Evolutionary conservation across 2,113 vertebrate genomes (phyloP).

Genomic region (Tylochromis polylepis): DNA sequence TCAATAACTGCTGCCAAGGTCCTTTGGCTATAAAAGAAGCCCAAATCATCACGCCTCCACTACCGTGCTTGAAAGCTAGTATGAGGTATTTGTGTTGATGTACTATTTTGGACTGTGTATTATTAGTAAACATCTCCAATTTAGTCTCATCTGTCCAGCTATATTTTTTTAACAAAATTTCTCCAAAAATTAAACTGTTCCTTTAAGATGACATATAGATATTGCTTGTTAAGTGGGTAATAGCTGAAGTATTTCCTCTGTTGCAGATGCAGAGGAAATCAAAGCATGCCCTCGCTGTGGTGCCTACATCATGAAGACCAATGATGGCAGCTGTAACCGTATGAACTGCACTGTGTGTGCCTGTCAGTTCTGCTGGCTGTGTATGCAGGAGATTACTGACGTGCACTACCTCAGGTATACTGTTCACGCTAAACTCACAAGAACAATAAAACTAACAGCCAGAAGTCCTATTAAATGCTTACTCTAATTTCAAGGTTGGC

Average conservation of each 20-base stretch:
- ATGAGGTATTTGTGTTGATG: background rate
- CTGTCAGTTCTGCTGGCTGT: constrained; percentile 89
- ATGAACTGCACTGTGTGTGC: constrained; percentile 87
- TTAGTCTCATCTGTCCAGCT: background rate
- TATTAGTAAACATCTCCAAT: background rate
- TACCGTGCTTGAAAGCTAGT: background rate
- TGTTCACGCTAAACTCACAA: background rate
- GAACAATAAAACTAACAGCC: background rate
- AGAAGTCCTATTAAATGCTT: background rate
- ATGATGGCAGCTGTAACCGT: constrained; percentile 86
- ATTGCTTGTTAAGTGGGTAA: background rate
- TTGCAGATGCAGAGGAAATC: constrained; percentile 78
- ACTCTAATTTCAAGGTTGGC: background rate
- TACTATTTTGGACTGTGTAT: background rate
- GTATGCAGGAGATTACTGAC: constrained; percentile 85
- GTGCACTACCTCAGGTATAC: constrained; percentile 85
- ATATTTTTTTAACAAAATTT: background rate
- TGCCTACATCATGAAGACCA: constrained; percentile 87
- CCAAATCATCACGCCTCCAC: background rate
- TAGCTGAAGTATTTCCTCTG: background rate
- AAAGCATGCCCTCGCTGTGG: constrained; percentile 85
- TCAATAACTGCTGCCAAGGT: background rate
- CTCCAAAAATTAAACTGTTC: background rate
- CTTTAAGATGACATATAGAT: background rate
- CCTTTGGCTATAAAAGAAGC: background rate